phyloP scores from a whole-genome alignment of 2,113 vertebrate genomes.

The Irena cyanogastra region DNA sequence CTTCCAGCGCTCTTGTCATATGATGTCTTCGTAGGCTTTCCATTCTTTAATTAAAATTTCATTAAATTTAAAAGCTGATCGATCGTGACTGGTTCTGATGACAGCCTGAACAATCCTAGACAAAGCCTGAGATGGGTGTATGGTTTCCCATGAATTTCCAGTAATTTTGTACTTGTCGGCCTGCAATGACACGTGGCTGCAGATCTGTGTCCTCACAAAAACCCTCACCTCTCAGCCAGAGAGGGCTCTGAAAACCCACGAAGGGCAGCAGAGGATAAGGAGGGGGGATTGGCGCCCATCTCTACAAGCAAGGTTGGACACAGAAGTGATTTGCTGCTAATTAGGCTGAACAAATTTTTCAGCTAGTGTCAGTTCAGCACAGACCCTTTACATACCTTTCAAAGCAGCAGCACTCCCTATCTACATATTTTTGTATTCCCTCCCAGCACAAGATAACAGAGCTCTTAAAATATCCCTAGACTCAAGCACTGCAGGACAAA shows the following conservation, averaged over 20 bases:
- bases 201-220: not conserved
- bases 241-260: not conserved
- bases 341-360: slow-evolving; percentile 38
- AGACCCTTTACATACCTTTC: not conserved
- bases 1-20: slow-evolving; percentile 38
- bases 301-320: not conserved
- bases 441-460: not conserved
- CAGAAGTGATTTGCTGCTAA: slow-evolving; percentile 42
- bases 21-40: not conserved
- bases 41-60: slow-evolving; percentile 47
- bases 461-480: slow-evolving; percentile 20
- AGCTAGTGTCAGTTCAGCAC: not conserved
- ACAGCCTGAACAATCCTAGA: not conserved
- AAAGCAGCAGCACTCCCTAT: not conserved
- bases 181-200: not conserved
- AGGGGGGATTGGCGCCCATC: not conserved
- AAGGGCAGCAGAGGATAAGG: not conserved
- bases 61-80: slow-evolving; percentile 31
- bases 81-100: not conserved
- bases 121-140: not conserved
- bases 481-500: not conserved
- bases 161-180: not conserved
- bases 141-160: not conserved
- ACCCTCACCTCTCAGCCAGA: not conserved
- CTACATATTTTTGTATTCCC: slow-evolving; percentile 6